These are phyloP conservation scores for Epicampocera succincta DNA, from an alignment of 2,888 invertebrate species.

Conservation along the genomic window DNA sequence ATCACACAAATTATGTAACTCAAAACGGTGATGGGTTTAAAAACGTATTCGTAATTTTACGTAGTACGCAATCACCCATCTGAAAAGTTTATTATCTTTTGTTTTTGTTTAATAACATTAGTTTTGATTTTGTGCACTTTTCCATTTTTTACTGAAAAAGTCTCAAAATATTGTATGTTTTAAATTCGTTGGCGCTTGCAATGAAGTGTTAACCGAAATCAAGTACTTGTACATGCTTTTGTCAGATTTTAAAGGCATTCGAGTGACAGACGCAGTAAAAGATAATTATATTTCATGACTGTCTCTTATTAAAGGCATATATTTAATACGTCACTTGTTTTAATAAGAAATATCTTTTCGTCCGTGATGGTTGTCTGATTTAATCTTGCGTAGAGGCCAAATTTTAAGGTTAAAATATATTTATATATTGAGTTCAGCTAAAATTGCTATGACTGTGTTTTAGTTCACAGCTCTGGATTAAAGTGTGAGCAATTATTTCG, in stretches of 20 bases:
- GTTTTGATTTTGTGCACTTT: neutral
- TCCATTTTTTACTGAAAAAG: too few relatives aligned
- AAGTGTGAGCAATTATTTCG: too few relatives aligned
- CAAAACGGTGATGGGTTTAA: neutral
- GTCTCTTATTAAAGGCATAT: neutral
- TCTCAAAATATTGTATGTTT: too few relatives aligned
- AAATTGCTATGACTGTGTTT: neutral
- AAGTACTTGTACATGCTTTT: too few relatives aligned
- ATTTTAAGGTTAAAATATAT: neutral
- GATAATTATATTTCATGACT: too few relatives aligned
- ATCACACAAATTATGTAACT: constrained; percentile 27
- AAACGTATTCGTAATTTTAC: constrained; percentile 22
- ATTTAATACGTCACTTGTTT: neutral
- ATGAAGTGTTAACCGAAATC: too few relatives aligned
- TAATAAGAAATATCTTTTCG: neutral
- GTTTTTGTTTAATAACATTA: neutral
- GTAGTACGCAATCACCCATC: constrained; percentile 1
- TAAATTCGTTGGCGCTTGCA: too few relatives aligned
- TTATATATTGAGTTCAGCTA: too few relatives aligned
- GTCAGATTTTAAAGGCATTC: too few relatives aligned
- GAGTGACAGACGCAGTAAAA: too few relatives aligned
- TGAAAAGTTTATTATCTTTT: constrained; percentile 1
- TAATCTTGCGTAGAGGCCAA: neutral
- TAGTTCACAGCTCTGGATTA: neutral
- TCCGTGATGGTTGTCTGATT: neutral